These are phyloP conservation scores for Aplochiton taeniatus DNA, from an alignment of 2,797 vertebrate genomes.

Conservation along the genomic window DNA sequence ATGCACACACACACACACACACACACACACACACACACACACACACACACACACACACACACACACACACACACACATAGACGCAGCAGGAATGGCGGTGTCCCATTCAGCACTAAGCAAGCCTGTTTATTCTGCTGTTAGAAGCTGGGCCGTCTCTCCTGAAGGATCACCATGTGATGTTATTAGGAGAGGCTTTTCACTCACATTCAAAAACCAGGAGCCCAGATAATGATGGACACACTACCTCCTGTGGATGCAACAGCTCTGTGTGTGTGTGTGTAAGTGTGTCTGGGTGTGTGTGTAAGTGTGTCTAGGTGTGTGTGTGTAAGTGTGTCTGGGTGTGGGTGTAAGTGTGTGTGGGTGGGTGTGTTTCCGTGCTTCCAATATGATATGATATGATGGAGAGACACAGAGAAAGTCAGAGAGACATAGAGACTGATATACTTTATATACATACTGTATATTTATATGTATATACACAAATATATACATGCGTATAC, in stretches of 20 bases:
- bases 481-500: too few relatives aligned
- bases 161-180: constrained; percentile 45
- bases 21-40: constrained; percentile 13
- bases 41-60: constrained; percentile 13
- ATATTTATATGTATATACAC: too few relatives aligned
- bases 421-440: too few relatives aligned
- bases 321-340: not conserved
- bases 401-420: too few relatives aligned
- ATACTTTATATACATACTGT: too few relatives aligned
- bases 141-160: constrained; percentile 62
- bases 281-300: constrained; percentile 4
- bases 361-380: not conserved
- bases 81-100: not conserved
- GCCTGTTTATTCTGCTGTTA: constrained; percentile 52
- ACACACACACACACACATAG: constrained; percentile 14
- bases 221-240: not conserved
- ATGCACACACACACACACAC: constrained; percentile 2
- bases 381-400: too few relatives aligned
- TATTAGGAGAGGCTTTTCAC: constrained; percentile 36
- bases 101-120: constrained; percentile 27
- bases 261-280: not conserved
- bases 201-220: constrained; percentile 13
- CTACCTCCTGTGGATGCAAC: not conserved
- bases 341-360: not conserved
- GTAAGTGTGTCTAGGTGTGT: not conserved